phyloP scores from a whole-genome alignment of 53 echinoderm and acorn worm species.

The Henricia sp. region DNA sequence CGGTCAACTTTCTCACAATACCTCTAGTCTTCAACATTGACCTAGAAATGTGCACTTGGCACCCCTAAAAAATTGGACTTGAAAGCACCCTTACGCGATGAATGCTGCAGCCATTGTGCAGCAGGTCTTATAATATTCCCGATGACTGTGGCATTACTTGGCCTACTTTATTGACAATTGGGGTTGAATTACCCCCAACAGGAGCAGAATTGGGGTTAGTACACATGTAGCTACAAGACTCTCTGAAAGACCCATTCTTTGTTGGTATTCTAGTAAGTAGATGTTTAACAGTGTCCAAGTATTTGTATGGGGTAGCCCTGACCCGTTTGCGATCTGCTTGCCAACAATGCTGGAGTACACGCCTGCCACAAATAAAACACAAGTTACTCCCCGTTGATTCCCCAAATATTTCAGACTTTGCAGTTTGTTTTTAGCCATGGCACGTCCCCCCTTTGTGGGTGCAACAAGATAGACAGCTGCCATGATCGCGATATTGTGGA shows the following conservation, averaged over 20 bases:
- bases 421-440: neutral
- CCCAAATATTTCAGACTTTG: neutral
- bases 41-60: neutral
- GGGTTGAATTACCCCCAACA: constrained; percentile 24
- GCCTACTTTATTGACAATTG: constrained; percentile 55
- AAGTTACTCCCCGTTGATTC: neutral
- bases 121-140: constrained; percentile 32
- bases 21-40: neutral
- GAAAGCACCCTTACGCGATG: neutral
- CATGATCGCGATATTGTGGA: constrained; percentile 19
- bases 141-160: constrained; percentile 43
- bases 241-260: constrained; percentile 21
- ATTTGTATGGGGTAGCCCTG: constrained; percentile 42
- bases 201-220: constrained; percentile 39
- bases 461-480: constrained; percentile 37
- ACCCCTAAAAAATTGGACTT: neutral
- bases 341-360: constrained; percentile 9
- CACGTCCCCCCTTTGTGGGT: constrained; percentile 16
- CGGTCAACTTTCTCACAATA: constrained; percentile 11
- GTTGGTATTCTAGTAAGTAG: constrained; percentile 26
- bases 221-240: constrained; percentile 55
- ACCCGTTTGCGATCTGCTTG: constrained; percentile 23
- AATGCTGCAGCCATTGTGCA: constrained; percentile 25
- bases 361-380: too few species aligned
- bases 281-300: constrained; percentile 47